These are phyloP conservation scores for Hyperoplus lanceolatus DNA, from an alignment of 2,797 vertebrate species.

Conservation along the genomic window DNA sequence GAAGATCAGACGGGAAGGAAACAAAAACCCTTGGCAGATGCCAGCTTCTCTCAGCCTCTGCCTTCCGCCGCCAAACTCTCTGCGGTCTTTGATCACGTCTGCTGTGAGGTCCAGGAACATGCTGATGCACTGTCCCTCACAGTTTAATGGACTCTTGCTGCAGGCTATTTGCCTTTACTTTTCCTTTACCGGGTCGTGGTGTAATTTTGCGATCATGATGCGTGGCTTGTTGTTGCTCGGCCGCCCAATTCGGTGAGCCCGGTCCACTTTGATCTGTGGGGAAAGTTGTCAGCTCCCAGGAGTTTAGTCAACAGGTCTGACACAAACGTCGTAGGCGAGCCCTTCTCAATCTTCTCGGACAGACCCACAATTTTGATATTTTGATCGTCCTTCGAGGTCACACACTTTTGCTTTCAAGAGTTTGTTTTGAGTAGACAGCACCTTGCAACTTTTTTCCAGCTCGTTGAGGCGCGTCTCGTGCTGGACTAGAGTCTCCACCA, in stretches of 20 bases:
- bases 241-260: not conserved
- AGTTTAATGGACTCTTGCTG: not conserved
- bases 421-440: too few species aligned
- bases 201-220: not conserved
- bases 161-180: not conserved
- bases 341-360: too few species aligned
- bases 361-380: too few species aligned
- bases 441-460: too few species aligned
- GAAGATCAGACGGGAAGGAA: not conserved
- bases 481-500: too few species aligned
- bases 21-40: not conserved
- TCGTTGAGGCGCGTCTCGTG: too few species aligned
- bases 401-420: too few species aligned
- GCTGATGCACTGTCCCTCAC: not conserved
- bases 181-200: not conserved
- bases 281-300: not conserved
- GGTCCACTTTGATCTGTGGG: not conserved
- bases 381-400: too few species aligned
- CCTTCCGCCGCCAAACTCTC: not conserved
- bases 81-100: not conserved
- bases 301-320: not conserved
- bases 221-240: not conserved
- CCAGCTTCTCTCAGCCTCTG: not conserved
- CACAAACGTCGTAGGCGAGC: too few species aligned
- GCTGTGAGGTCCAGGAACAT: conserved; percentile 2